Percentiles rank a stretch among this genome's conserved stretches.
Evolutionary conservation across 2,888 invertebrate genomes (phyloP).

Genomic region (Mellilla xanthometata): DNA sequence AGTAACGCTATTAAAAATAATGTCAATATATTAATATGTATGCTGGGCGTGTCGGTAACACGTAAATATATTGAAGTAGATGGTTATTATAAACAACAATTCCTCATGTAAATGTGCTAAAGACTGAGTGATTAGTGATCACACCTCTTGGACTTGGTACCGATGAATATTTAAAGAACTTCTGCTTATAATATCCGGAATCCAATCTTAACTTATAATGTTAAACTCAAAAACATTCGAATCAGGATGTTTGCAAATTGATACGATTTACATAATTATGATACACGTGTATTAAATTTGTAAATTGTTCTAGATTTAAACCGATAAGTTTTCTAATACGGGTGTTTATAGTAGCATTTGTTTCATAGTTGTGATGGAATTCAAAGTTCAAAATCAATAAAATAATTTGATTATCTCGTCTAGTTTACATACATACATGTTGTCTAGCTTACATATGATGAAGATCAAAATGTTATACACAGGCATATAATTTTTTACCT

Average conservation of each 20-base stretch:
- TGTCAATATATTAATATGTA: conserved; percentile 29
- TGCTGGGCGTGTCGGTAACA: not conserved
- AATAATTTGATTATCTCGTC: too few relatives aligned
- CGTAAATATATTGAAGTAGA: conserved; percentile 4
- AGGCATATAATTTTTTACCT: too few relatives aligned
- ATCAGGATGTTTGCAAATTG: conserved; percentile 15
- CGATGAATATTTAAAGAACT: conserved; percentile 15
- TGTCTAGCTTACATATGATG: too few relatives aligned
- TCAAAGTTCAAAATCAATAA: too few relatives aligned
- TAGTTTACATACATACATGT: too few relatives aligned
- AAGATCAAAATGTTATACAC: too few relatives aligned
- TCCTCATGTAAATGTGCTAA: conserved; percentile 11
- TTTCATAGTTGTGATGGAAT: too few relatives aligned
- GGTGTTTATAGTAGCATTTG: too few relatives aligned
- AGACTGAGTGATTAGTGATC: conserved; percentile 10
- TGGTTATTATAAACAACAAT: conserved; percentile 15
- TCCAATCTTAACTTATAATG: conserved; percentile 4
- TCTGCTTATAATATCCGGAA: conserved; percentile 14
- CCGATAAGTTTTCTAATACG: not conserved
- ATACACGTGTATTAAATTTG: not conserved
- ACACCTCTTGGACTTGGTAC: conserved; percentile 16
- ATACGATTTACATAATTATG: conserved; percentile 9
- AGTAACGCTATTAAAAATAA: conserved; percentile 20
- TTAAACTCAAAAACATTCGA: conserved; percentile 10
- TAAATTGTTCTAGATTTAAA: not conserved